Evolutionary conservation across 2,888 invertebrate genomes (phyloP).

Genomic region (Panopea generosa): DNA sequence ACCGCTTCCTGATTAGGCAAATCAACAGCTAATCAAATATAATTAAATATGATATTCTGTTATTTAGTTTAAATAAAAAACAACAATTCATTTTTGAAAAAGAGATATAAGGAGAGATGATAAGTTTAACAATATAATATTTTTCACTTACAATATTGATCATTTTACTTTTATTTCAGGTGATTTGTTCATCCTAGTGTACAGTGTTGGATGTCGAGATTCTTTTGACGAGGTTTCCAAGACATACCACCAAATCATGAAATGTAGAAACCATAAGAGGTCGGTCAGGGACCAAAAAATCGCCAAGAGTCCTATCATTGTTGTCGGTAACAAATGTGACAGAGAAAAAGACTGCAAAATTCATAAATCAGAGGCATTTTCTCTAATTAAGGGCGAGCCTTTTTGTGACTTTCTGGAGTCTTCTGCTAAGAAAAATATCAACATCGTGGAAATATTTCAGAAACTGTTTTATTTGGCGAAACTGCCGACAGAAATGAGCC

Average conservation of each 20-base stretch:
- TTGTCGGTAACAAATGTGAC: slow-evolving; percentile 95
- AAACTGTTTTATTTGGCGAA: slow-evolving; percentile 93
- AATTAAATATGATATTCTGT: too few relatives aligned
- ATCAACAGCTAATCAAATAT: too few relatives aligned
- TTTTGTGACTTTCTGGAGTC: slow-evolving; percentile 93
- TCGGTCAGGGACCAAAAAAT: slow-evolving; percentile 86
- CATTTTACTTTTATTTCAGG: too few relatives aligned
- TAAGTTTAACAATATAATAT: too few relatives aligned
- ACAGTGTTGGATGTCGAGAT: slow-evolving; percentile 80
- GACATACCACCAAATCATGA: slow-evolving; percentile 82
- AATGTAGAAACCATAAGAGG: slow-evolving; percentile 79
- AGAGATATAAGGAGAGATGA: too few relatives aligned
- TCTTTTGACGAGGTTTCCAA: slow-evolving; percentile 83
- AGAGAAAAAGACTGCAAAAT: slow-evolving; percentile 90
- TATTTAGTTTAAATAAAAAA: too few relatives aligned
- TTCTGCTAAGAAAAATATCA: slow-evolving; percentile 92
- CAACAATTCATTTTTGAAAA: too few relatives aligned
- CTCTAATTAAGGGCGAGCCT: slow-evolving; percentile 92
- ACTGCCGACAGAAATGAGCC: slow-evolving; percentile 94
- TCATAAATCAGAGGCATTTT: slow-evolving; percentile 91
- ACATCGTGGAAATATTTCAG: slow-evolving; percentile 94
- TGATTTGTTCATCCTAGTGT: slow-evolving; percentile 83
- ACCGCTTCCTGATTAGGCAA: too few relatives aligned
- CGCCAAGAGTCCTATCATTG: slow-evolving; percentile 91
- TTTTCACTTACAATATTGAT: too few relatives aligned